Evolutionary conservation across 2,888 invertebrate genomes (phyloP), one percentile per base, ranked within the genome.

Genomic region (Heliconius sara): DNA sequence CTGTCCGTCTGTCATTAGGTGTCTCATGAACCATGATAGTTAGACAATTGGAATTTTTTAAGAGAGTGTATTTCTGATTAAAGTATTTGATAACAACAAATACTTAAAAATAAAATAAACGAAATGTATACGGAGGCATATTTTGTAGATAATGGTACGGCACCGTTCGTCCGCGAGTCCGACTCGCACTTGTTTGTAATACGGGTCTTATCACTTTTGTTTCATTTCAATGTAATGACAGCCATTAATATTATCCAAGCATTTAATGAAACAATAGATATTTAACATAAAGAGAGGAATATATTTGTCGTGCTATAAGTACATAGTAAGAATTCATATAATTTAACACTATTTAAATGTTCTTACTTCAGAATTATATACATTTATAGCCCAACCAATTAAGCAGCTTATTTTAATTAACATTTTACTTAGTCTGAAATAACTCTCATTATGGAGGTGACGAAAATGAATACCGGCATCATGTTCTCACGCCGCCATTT

Each of bases 401-500:
- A 73, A 30, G 6, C 6, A 60, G 34, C 57, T 34, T 60, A 73
- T 73, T 73, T 34, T 60, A 39, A 73, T 57, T 34, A 60, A 70
- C 25, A 47, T 70, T 60, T 73, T 60, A 60, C 60, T 60, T 4
- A 73, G 78, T 39, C 73, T 79, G 43, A 75, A 75, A 75, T 65
- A 76, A 71, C 22, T 77, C 43, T 60, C 65, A 71, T 60, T 71
- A 77, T 71, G 52, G 60, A 63, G 77, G 60, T 75, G 74, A 75
- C 77, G 39, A 77, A 74, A 67, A 76, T 76, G 76, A 65, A 79
- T 79, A 74, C 65, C 78, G 63, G 67, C 80, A 80, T 82, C 67
- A 76, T 79, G 60, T 79, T 71, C 73, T 66, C 71, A n/a, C 60
- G 72, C 72, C 77, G 80, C 79, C 80, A 77, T 82, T 77, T 67